Evolutionary conservation across 2,113 vertebrate species (phyloP).

Genomic region (Taxidea taxus): DNA sequence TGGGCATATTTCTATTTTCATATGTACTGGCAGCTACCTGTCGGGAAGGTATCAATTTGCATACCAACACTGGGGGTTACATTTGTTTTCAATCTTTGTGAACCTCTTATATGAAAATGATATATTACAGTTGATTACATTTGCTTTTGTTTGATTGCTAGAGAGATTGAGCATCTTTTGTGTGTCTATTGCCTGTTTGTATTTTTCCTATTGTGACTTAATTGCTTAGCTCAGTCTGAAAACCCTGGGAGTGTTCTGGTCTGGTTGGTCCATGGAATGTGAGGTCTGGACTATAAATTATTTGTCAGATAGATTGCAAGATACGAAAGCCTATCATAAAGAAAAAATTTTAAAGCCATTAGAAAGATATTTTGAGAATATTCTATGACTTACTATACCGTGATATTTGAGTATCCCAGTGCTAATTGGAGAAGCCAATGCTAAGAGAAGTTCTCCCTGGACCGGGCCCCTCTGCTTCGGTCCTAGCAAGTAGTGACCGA

Average conservation of each 20-base stretch:
- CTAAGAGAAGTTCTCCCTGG: background rate
- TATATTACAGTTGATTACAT: background rate
- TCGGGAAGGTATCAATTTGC: background rate
- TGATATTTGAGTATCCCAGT: background rate
- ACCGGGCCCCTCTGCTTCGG: background rate
- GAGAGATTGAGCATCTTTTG: background rate
- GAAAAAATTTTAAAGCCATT: background rate
- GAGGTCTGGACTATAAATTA: conserved; percentile 28
- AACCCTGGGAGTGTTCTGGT: conserved; percentile 23
- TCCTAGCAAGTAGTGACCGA: background rate
- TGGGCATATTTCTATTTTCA: background rate
- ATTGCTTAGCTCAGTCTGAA: conserved; percentile 20
- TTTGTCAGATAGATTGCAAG: background rate
- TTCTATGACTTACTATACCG: background rate
- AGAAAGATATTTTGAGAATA: conserved; percentile 17
- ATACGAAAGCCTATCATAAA: background rate
- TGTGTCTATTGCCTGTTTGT: background rate
- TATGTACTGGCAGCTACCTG: background rate
- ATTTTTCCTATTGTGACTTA: conserved; percentile 3
- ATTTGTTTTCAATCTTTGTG: background rate
- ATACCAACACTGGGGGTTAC: background rate
- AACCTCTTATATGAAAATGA: background rate
- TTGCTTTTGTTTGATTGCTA: conserved; percentile 26
- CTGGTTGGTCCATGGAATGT: conserved; percentile 36
- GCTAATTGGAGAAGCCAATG: background rate